Base-by-base conservation (phyloP, 2,888 invertebrate species). In the Drosophila mulleri region DNA sequence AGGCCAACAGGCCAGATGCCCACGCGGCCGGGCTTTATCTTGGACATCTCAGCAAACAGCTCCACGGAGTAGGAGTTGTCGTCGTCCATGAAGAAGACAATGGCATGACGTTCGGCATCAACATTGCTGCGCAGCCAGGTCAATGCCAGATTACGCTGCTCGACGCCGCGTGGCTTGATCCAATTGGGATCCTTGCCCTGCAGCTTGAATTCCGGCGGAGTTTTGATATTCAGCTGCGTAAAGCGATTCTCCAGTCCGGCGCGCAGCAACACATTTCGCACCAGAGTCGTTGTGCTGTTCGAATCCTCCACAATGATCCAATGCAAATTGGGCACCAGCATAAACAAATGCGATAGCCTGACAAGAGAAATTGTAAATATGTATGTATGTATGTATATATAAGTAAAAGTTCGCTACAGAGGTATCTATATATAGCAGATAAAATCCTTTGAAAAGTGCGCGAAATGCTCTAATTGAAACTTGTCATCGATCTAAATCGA, bases 1-100 rank as follows among this genome's bases (percentile, higher is more conserved):
- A 99, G 94, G 6, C 98, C 99, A 0, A 99, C 99, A 0, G 98
- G 98, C 98, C 98, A 98, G 0, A 98, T 97, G 6, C 98, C 98
- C 1, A 98, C 98, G 37, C 82, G 91, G 0, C 91, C 91, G 79
- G 94, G 95, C 80, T 95, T 94, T 3, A 98, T 96, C 91, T 95
- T 95, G 23, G 96, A 93, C 95, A 98, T 97, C 95, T 98, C 98
- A 67, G 96, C 95, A 93, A 99, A 99, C 14, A 99, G 92, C 92
- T 97, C 96, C 35, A 98, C 92, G 54, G 96, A 95, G 91, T 99
- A 99, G 0, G 98, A 96, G 92, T 99, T 99, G 91, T 99, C 99
- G 92, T 99, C 99, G 91, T 99, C 99, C 94, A 98, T 98, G 92
- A 99, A 99, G 93, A 96, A 99, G 0, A 99, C 96, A 44, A 98